Evolutionary conservation across 1,140 invertebrate species (phyloP).

Genomic region (Penaeus chinensis): DNA sequence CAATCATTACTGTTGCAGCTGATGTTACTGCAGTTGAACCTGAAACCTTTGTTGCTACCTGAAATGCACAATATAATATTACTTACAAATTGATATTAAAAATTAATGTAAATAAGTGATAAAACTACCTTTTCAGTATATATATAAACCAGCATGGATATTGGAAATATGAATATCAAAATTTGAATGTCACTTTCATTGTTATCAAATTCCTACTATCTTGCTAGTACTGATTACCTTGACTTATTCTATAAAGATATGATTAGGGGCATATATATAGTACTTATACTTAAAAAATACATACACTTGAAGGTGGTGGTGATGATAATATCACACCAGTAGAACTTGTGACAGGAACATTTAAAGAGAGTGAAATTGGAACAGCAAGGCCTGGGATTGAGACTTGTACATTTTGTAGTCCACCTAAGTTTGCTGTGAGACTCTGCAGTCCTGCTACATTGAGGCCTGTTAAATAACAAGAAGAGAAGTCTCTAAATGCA

Average conservation of each 20-base stretch:
- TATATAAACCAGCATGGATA: too few relatives aligned
- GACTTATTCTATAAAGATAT: too few relatives aligned
- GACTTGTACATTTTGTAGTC: conserved; percentile 83
- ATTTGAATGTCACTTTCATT: too few relatives aligned
- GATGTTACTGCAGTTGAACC: conserved; percentile 47
- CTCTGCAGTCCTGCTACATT: conserved; percentile 81
- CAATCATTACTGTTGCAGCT: conserved; percentile 56
- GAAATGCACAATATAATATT: background rate
- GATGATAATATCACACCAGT: conserved; percentile 49
- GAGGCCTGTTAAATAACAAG: conserved; percentile 77
- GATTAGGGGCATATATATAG: background rate
- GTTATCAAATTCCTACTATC: too few relatives aligned
- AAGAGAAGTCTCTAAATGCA: too few relatives aligned
- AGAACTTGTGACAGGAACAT: conserved; percentile 70
- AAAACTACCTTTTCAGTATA: too few relatives aligned
- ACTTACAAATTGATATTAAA: too few relatives aligned
- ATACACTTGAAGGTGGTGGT: conserved; percentile 52
- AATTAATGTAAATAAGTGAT: too few relatives aligned
- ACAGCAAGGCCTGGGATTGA: conserved; percentile 82
- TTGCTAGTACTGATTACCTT: too few relatives aligned
- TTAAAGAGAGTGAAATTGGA: conserved; percentile 81
- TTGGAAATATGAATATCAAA: too few relatives aligned
- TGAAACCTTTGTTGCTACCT: conserved; percentile 55
- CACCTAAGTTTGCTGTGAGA: conserved; percentile 76
- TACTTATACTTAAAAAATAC: background rate